Conservation (phyloP, 2,888 invertebrate species). For the Pseudeuparius sepicola region DNA sequence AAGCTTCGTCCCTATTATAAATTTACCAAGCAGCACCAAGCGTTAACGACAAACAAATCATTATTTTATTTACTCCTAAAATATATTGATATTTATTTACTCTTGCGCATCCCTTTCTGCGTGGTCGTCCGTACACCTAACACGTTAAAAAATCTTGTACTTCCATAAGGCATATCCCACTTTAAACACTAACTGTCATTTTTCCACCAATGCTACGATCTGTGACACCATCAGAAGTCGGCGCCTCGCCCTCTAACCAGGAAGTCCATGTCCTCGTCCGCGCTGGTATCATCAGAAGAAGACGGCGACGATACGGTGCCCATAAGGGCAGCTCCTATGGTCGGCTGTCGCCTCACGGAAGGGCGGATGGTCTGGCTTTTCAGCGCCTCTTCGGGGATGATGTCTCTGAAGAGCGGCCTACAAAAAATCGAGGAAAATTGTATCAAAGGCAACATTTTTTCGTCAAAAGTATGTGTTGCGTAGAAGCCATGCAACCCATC, state of each 20-base stretch:
- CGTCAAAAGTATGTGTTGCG: no score
- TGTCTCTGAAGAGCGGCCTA: slow-evolving; percentile 54
- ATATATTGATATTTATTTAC: slow-evolving; percentile 1
- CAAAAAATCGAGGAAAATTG: slow-evolving; percentile 11
- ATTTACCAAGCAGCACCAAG: no score
- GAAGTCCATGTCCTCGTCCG: slow-evolving; percentile 38
- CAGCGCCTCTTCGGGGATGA: slow-evolving; percentile 67
- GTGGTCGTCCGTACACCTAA: no score
- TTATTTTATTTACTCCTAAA: background rate
- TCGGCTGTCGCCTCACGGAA: background rate
- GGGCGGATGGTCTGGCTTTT: slow-evolving; percentile 1
- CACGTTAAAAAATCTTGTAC: no score
- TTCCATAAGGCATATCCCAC: no score
- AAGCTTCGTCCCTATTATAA: no score
- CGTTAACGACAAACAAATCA: no score
- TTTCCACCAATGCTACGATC: no score
- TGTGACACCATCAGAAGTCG: slow-evolving; percentile 32
- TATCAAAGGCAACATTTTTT: no score
- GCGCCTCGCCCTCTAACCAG: slow-evolving; percentile 36
- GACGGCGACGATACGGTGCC: slow-evolving; percentile 46
- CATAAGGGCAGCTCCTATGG: slow-evolving; percentile 51
- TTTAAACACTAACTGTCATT: no score
- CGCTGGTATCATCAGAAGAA: slow-evolving; percentile 41
- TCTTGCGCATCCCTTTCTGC: no score
- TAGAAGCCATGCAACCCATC: no score